Evolutionary conservation across 53 echinoderm and acorn worm genomes (phyloP).

Genomic region (Crossaster papposus): DNA sequence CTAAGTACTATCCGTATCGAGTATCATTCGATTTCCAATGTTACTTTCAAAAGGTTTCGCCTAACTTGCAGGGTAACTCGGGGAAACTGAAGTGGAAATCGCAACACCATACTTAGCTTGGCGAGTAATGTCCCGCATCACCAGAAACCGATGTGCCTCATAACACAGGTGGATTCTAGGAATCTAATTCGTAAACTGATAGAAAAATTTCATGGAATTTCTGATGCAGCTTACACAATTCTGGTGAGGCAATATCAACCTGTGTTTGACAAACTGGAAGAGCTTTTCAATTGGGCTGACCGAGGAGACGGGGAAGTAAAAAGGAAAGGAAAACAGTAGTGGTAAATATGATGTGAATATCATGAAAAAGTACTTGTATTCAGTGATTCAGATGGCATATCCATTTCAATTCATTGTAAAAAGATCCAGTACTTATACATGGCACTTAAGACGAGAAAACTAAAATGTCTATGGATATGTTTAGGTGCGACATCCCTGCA

Average conservation of each 20-base stretch:
- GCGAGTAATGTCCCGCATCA: neutral
- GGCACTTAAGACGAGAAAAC: neutral
- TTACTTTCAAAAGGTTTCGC: no score
- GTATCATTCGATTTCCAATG: neutral
- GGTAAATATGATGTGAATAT: constrained; percentile 41
- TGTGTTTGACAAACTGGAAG: neutral
- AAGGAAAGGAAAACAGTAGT: neutral
- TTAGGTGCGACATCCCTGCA: constrained; percentile 36
- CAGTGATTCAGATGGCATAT: neutral
- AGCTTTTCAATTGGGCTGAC: no score
- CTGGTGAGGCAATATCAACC: neutral
- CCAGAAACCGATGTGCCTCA: neutral
- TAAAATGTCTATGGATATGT: constrained; percentile 44
- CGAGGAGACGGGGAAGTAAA: no score
- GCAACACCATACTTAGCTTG: no score
- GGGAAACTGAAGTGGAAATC: no score
- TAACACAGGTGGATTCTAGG: neutral
- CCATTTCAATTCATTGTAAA: constrained; percentile 3
- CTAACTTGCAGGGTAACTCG: no score
- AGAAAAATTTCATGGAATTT: neutral
- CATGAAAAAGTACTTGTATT: constrained; percentile 17
- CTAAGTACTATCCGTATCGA: neutral
- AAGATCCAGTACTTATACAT: neutral
- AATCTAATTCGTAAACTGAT: neutral
- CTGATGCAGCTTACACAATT: neutral